Conservation (phyloP, 2,888 invertebrate genomes). For the Dione juno region DNA sequence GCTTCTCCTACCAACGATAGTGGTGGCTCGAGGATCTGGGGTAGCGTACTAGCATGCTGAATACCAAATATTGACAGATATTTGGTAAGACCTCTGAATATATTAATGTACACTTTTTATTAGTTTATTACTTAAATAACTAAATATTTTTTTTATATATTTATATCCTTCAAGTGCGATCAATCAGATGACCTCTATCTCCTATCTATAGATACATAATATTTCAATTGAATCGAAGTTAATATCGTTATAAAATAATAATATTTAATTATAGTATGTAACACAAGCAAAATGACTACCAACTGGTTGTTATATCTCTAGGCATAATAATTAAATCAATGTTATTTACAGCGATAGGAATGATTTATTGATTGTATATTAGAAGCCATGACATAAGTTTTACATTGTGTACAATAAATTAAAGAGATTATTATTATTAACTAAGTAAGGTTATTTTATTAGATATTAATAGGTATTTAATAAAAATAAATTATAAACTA, state of each 20-base stretch:
- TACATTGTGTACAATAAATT: constrained; percentile 18
- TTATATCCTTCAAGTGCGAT: constrained; percentile 8
- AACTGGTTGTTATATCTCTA: constrained; percentile 33
- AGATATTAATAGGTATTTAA: background rate
- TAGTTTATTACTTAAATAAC: background rate
- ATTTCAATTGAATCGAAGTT: background rate
- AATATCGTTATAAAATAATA: constrained; percentile 18
- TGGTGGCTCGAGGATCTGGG: no score
- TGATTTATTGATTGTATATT: constrained; percentile 38
- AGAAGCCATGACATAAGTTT: constrained; percentile 38
- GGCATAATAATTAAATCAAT: constrained; percentile 51
- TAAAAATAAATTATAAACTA: no score
- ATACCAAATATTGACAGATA: no score
- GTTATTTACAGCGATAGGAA: constrained; percentile 46
- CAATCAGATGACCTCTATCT: constrained; percentile 6
- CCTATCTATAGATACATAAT: background rate
- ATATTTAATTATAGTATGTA: constrained; percentile 22
- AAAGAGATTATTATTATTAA: constrained; percentile 1
- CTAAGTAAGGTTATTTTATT: background rate
- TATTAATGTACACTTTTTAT: no score
- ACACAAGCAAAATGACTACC: constrained; percentile 15
- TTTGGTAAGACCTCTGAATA: no score
- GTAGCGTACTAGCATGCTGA: no score
- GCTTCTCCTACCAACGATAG: no score
- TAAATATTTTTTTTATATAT: background rate